Conservation (phyloP, 2,797 vertebrate genomes). For the Chloroceryle inda region DNA sequence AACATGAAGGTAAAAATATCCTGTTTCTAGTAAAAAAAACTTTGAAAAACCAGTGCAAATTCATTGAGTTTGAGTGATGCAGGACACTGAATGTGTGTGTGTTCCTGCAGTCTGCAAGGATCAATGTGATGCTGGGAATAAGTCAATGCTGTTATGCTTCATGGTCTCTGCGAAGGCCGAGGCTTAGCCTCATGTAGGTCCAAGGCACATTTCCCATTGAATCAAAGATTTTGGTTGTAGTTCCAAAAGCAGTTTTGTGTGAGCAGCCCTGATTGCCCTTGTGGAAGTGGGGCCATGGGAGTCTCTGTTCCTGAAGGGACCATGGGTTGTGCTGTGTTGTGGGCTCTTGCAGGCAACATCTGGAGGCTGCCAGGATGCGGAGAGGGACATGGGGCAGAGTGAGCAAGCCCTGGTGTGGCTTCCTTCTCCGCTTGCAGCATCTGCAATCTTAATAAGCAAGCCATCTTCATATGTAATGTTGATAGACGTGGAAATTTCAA, state of each 20-base stretch:
- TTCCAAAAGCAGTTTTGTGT: not conserved
- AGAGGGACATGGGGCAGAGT: not conserved
- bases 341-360: not conserved
- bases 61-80: not conserved
- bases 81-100: accelerated
- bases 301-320: accelerated
- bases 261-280: accelerated
- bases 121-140: not conserved
- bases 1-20: not conserved
- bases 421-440: not conserved
- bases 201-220: accelerated
- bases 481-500: not conserved
- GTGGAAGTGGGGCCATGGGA: accelerated
- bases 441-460: not conserved
- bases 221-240: not conserved
- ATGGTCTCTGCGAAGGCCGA: not conserved
- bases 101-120: not conserved
- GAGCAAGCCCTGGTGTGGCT: not conserved
- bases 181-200: not conserved
- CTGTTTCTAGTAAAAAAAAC: not conserved
- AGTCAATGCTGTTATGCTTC: not conserved
- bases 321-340: accelerated
- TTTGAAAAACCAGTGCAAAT: not conserved
- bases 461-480: accelerated
- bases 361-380: not conserved